Evolutionary conservation across 2,888 invertebrate genomes (phyloP), one percentile per base, ranked within the genome.

Genomic region (Erebia epiphron): DNA sequence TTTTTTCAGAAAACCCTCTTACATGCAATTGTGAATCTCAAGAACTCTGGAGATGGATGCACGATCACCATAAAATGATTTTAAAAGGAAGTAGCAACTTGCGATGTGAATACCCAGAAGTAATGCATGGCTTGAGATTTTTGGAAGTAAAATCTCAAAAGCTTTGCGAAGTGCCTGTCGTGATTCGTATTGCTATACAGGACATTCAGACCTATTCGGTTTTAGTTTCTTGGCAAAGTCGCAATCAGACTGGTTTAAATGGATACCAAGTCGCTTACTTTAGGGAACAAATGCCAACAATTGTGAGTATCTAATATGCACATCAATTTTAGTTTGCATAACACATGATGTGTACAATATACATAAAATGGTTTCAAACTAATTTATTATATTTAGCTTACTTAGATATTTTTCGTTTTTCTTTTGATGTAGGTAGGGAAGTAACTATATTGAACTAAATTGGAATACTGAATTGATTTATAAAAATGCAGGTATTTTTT

Each of bases 21-120:
- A 96, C 96, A 75, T 98, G 98, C 89, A 97, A 96, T 83, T 98
- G 98, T 87, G 97, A 98, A 85, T 96, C 98, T 72, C 97, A 98
- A 89, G 97, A 97, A 85, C 94, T 98, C 63, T 98, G 98, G 97
- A 97, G 96, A 90, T 98, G 98, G 98, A 94, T 98, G 84, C 95
- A 97, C 82, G 97, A 97, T 86, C 97, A 98, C 92, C 95, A 96
- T 82, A 97, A 98, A 91, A 94, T 96, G 71, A 92, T 96, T 43
- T 83, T 91, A 72, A 94, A 95, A 77, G 94, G 94, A 79, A 95
- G 95, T 80, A 87, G 91, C 73, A 93, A 94, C 75, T 94, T 97
- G 79, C 95, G 96, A 76, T 98, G 98, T 88, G 97, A 97, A 86
- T 96, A 97, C 81, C 98, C 98, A 0, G 95, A 96, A 75, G 96